A percentile compares a stretch with the other conserved stretches of the same genome.
Conservation (phyloP, 1,140 invertebrate species). For the Platyscapa corneri region DNA sequence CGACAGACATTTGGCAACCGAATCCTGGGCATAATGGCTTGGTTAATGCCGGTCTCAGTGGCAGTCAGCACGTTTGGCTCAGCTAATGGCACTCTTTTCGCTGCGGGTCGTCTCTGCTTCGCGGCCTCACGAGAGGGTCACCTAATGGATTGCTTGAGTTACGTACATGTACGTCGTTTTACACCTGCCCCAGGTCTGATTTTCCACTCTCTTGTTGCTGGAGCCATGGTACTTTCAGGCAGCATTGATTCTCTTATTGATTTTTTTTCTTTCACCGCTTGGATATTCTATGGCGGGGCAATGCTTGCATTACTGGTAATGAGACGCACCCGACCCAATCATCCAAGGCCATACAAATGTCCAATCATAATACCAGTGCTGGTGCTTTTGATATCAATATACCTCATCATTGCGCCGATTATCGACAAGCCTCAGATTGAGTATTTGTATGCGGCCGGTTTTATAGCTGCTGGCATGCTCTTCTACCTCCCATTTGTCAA, state of each 20-base stretch:
- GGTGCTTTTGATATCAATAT: constrained; percentile 90
- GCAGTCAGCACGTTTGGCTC: constrained; percentile 97
- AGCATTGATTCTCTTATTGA: constrained; percentile 94
- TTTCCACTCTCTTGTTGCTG: constrained; percentile 82
- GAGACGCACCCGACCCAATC: constrained; percentile 89
- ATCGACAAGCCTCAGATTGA: constrained; percentile 92
- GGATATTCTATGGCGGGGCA: constrained; percentile 95
- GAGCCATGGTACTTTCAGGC: constrained; percentile 90
- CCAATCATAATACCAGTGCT: constrained; percentile 92
- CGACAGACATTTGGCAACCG: constrained; percentile 87
- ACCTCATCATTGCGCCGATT: constrained; percentile 94
- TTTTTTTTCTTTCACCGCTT: constrained; percentile 96
- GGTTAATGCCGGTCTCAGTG: constrained; percentile 95
- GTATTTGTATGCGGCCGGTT: constrained; percentile 92
- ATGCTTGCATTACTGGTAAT: constrained; percentile 93
- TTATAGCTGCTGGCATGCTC: constrained; percentile 90
- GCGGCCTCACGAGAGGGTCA: constrained; percentile 96
- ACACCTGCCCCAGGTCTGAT: constrained; percentile 97
- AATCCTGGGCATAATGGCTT: constrained; percentile 88
- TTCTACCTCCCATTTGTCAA: constrained; percentile 96
- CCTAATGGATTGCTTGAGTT: constrained; percentile 92
- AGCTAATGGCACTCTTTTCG: constrained; percentile 96
- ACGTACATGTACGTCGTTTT: constrained; percentile 91
- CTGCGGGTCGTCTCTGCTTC: constrained; percentile 93
- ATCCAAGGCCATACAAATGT: constrained; percentile 91